phyloP scores from a whole-genome alignment of 2,888 invertebrate genomes.

The Rhagonycha fulva region DNA sequence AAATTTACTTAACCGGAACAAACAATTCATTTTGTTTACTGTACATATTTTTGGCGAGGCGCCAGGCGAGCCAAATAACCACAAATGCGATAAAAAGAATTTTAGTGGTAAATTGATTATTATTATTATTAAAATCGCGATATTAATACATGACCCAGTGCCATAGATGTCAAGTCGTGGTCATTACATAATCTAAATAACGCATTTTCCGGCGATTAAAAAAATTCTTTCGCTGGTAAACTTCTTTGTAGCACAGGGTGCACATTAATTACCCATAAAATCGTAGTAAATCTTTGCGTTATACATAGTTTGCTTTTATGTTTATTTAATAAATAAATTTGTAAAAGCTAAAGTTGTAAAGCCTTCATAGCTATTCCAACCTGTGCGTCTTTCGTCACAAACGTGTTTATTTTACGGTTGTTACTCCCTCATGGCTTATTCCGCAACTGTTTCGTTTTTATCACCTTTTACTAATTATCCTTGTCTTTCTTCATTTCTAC shows the following conservation, averaged over 20 bases:
- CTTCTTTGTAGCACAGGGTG: background rate
- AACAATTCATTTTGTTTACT: background rate
- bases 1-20: background rate
- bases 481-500: conserved; percentile 22
- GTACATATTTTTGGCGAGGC: no score
- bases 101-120: no score
- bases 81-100: no score
- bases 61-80: no score
- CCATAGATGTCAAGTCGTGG: no score
- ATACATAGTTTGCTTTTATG: background rate
- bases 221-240: no score
- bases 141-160: no score
- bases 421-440: conserved; percentile 29
- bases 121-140: no score
- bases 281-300: background rate
- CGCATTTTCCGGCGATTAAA: no score
- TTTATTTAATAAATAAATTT: background rate
- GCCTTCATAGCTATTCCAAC: conserved; percentile 10
- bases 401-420: conserved; percentile 28
- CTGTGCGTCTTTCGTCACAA: conserved; percentile 22
- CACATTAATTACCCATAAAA: background rate
- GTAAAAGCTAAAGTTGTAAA: background rate
- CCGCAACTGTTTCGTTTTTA: conserved; percentile 29
- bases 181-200: no score
- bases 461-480: conserved; percentile 24